phyloP scores from a whole-genome alignment of 2,888 invertebrate species.

The Linnaemya vulpina region DNA sequence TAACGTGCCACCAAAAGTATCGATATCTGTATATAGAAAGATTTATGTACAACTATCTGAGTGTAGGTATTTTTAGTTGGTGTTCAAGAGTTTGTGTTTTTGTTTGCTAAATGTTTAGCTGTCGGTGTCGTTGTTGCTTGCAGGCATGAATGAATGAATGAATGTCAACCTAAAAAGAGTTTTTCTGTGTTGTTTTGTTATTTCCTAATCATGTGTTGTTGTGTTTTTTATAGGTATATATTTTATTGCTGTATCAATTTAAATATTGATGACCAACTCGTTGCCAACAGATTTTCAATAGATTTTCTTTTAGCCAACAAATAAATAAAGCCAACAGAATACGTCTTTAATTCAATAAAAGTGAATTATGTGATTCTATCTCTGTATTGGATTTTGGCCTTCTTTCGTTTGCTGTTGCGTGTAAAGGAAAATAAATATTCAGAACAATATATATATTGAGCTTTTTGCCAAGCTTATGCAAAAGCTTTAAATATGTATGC shows the following conservation, averaged over 20 bases:
- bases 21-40: conserved; percentile 21
- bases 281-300: conserved; percentile 51
- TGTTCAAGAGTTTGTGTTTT: conserved; percentile 23
- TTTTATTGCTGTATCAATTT: conserved; percentile 43
- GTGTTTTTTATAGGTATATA: background rate
- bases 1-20: conserved; percentile 50
- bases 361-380: conserved; percentile 47
- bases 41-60: conserved; percentile 29
- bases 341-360: conserved; percentile 53
- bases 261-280: conserved; percentile 60
- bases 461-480: conserved; percentile 16
- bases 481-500: conserved; percentile 26
- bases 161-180: conserved; percentile 55
- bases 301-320: conserved; percentile 28
- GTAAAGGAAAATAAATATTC: background rate
- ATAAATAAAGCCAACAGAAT: conserved; percentile 6
- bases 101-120: conserved; percentile 8
- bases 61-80: conserved; percentile 40
- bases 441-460: background rate
- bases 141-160: conserved; percentile 55
- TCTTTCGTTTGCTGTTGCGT: conserved; percentile 16
- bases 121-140: conserved; percentile 14
- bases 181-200: background rate
- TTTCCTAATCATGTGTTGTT: conserved; percentile 3
- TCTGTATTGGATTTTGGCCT: background rate